Conservation (phyloP, 2,888 invertebrate genomes). For the Nebria brevicollis region DNA sequence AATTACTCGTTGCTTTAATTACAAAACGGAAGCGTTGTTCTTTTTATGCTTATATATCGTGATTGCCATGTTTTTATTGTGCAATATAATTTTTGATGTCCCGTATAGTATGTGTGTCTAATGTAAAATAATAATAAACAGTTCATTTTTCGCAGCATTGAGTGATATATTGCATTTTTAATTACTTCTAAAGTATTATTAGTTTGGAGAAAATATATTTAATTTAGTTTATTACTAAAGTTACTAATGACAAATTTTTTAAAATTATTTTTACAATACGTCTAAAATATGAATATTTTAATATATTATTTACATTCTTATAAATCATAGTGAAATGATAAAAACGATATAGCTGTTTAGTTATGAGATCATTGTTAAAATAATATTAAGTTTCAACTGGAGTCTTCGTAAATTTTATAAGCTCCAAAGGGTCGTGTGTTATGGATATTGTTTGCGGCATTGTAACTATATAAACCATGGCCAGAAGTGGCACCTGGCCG, state of each 20-base stretch:
- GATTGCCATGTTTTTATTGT: not conserved
- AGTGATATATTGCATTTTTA: too few species aligned
- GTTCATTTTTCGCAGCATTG: too few species aligned
- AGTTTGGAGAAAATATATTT: too few species aligned
- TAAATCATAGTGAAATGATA: too few species aligned
- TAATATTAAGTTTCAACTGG: constrained; percentile 19
- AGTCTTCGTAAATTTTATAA: constrained; percentile 66
- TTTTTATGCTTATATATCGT: not conserved
- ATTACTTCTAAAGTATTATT: too few species aligned
- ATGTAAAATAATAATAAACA: too few species aligned
- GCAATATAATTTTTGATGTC: not conserved
- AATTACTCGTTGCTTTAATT: constrained; percentile 3
- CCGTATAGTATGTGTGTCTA: not conserved
- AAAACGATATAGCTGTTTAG: too few species aligned
- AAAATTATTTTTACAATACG: too few species aligned
- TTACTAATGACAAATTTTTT: too few species aligned
- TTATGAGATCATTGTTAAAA: not conserved
- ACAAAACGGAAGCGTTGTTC: not conserved
- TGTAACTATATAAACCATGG: constrained; percentile 70
- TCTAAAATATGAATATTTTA: too few species aligned
- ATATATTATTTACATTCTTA: too few species aligned
- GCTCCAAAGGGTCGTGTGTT: constrained; percentile 73
- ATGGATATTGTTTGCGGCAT: constrained; percentile 73
- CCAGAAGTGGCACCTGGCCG: constrained; percentile 54
- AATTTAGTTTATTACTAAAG: too few species aligned